Conservation (phyloP, 2,888 invertebrate species). For the Meandrusa payeni region DNA sequence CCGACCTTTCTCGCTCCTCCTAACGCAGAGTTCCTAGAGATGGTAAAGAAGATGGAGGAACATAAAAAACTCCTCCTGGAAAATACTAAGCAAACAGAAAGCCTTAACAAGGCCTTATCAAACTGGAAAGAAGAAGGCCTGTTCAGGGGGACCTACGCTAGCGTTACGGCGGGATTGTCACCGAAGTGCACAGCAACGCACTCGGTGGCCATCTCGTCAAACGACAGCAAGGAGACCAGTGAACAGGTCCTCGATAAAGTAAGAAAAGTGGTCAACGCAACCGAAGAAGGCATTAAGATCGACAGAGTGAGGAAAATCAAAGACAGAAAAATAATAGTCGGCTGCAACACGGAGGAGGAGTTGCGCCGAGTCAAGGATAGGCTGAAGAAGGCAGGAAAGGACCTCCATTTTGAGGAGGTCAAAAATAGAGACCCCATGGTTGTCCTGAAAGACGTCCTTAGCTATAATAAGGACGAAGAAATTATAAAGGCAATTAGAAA, state of each 20-base stretch:
- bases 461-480: background rate
- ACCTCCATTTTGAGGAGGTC: background rate
- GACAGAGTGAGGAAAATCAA: background rate
- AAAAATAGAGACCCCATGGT: constrained; percentile 1
- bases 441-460: background rate
- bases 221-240: background rate
- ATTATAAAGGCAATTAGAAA: background rate
- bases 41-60: too few species aligned
- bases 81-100: background rate
- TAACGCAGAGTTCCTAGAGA: too few species aligned
- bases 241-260: constrained; percentile 1
- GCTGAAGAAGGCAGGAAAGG: too few species aligned
- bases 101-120: background rate
- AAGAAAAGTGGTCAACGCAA: constrained; percentile 1
- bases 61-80: background rate
- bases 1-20: too few species aligned
- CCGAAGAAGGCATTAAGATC: constrained; percentile 1
- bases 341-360: background rate
- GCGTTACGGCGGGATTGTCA: background rate
- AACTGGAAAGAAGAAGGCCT: too few species aligned
- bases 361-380: background rate
- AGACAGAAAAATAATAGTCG: background rate
- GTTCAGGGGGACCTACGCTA: background rate
- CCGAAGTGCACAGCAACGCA: background rate
- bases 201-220: background rate